phyloP scores from a whole-genome alignment of 2,888 invertebrate species.

The Volucella zonaria region DNA sequence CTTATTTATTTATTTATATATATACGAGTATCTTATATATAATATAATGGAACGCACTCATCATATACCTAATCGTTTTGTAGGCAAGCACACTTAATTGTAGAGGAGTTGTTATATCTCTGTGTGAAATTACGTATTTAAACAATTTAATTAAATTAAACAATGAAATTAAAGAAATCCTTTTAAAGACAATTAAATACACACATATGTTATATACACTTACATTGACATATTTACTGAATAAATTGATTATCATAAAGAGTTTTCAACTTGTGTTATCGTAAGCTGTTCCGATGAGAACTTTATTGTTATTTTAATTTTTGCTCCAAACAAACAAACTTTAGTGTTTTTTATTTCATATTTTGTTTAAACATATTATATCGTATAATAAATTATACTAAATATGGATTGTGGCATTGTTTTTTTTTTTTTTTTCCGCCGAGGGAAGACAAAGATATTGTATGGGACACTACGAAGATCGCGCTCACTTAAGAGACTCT shows the following conservation, averaged over 20 bases:
- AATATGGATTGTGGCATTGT: no score
- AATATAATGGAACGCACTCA: constrained; percentile 24
- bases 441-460: no score
- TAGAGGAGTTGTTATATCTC: constrained; percentile 15
- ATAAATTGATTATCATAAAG: constrained; percentile 29
- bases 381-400: no score
- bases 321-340: constrained; percentile 1
- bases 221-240: constrained; percentile 44
- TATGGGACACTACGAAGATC: no score
- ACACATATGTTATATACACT: constrained; percentile 15
- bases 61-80: constrained; percentile 11
- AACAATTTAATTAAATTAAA: constrained; percentile 10
- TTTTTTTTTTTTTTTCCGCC: no score
- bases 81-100: constrained; percentile 14
- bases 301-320: neutral
- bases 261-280: constrained; percentile 37
- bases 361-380: no score
- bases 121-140: constrained; percentile 25
- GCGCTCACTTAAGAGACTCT: no score
- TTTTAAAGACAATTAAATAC: constrained; percentile 40
- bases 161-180: neutral
- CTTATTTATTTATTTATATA: constrained; percentile 55
- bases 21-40: constrained; percentile 62
- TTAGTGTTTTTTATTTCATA: no score
- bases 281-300: constrained; percentile 8